Percentiles rank a stretch among this genome's conserved stretches.
phyloP scores from a whole-genome alignment of 2,797 vertebrate genomes.

The Hapalemur alaotrensis region DNA sequence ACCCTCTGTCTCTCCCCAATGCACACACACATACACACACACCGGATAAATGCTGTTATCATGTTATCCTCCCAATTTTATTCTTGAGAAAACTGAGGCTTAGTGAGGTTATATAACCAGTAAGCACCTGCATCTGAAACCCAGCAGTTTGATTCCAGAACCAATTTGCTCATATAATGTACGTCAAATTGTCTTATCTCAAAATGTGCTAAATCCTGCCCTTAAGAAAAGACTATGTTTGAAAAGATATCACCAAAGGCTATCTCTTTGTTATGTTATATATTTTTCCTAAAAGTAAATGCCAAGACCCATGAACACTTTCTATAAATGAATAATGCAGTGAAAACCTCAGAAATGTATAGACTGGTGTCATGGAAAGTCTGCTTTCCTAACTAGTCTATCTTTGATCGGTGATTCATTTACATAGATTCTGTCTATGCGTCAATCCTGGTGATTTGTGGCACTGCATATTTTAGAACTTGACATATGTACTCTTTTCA shows the following conservation, averaged over 20 bases:
- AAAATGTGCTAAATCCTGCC: constrained; percentile 34
- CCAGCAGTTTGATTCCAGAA: neutral
- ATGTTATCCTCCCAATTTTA: neutral
- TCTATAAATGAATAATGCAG: constrained; percentile 77
- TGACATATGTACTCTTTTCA: constrained; percentile 70
- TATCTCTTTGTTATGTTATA: constrained; percentile 53
- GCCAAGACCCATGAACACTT: constrained; percentile 57
- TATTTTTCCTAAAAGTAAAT: constrained; percentile 60
- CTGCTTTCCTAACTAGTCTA: constrained; percentile 67
- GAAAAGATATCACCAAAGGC: constrained; percentile 31
- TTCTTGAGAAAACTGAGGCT: neutral
- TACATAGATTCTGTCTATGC: constrained; percentile 67
- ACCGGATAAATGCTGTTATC: neutral
- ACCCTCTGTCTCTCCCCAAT: neutral
- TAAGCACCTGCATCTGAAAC: neutral
- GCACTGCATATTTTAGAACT: constrained; percentile 75
- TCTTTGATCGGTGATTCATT: constrained; percentile 74
- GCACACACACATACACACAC: neutral
- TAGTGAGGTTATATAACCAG: neutral
- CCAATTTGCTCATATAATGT: neutral
- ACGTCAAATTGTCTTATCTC: constrained; percentile 20
- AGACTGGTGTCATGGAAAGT: constrained; percentile 58
- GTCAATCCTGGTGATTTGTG: constrained; percentile 63
- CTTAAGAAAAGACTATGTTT: constrained; percentile 19
- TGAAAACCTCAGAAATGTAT: constrained; percentile 69